Base-by-base conservation (phyloP, 53 echinoderm and acorn worm species). In the Paracentrotus lividus region DNA sequence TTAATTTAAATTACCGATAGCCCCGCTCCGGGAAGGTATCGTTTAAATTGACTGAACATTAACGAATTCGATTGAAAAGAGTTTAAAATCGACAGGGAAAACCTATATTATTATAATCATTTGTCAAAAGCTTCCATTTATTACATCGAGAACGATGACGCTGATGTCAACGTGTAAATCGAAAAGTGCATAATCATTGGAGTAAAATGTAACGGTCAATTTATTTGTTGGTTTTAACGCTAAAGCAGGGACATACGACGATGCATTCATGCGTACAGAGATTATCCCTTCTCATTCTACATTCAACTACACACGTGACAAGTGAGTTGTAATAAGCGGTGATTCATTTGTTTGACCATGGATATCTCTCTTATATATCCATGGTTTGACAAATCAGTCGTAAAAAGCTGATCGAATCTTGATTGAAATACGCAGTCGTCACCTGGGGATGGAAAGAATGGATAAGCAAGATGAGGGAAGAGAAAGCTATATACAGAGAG, bases 381-480 rank as follows among this genome's bases (percentile, higher is more conserved):
- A n/a, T n/a, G n/a, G n/a, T n/a, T n/a, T 81, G 81, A 45, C 47
- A 81, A 81, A 10, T 81, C 81, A 81, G n/a, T 81, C 81, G 81
- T 81, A 81, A 81, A 81, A 49, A 45, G 26, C 81, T 9, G 47
- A 81, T 81, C 45, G 81, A 81, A 45, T 81, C 81, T 23, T 81
- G 5, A 20, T n/a, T 12, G 6, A 47, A n/a, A 81, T 26, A 24
- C 12, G 12, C n/a, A 45, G 24, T 81, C n/a, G n/a, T n/a, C 81
- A 81, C 81, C 81, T 81, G 81, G 81, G 81, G 57, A 57, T 21
- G 20, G 3, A 8, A n/a, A 23, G 16, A 23, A 23, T 7, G n/a
- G n/a, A n/a, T n/a, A n/a, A n/a, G n/a, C 7, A 66, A 69, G 69
- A 36, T 4, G 33, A n/a, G n/a, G n/a, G n/a, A 38, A 72, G 72